phyloP scores from a whole-genome alignment of 2,888 invertebrate species.

The Clunio marinus region DNA sequence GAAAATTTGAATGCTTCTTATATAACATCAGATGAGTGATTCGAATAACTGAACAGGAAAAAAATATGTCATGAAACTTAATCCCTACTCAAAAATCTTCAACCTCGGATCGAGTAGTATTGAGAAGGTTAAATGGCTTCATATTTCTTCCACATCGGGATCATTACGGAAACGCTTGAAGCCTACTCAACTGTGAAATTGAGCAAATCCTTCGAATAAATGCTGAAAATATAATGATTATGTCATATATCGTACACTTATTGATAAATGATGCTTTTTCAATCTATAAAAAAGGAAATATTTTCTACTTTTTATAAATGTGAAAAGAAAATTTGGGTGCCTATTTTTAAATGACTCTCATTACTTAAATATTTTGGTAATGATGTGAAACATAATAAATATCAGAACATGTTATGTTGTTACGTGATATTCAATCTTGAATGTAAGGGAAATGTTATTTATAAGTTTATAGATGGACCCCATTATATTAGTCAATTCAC shows the following conservation, averaged over 20 bases:
- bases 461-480: too few relatives aligned
- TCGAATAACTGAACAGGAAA: neutral
- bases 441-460: too few relatives aligned
- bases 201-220: constrained; percentile 19
- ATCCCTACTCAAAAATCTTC: neutral
- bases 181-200: constrained; percentile 4
- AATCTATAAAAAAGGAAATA: neutral
- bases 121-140: constrained; percentile 5
- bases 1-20: neutral
- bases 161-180: constrained; percentile 8
- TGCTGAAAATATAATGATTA: neutral
- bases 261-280: neutral
- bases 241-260: neutral
- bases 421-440: too few relatives aligned
- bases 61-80: neutral
- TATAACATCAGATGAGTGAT: too few relatives aligned
- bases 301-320: neutral
- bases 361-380: too few relatives aligned
- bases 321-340: too few relatives aligned
- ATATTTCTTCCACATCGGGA: neutral
- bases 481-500: too few relatives aligned
- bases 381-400: too few relatives aligned
- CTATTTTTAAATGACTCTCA: too few relatives aligned
- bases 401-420: too few relatives aligned
- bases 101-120: neutral